Evolutionary conservation across 2,113 vertebrate genomes (phyloP), one percentile per base, ranked within the genome.

Genomic region (Grantiella picta): DNA sequence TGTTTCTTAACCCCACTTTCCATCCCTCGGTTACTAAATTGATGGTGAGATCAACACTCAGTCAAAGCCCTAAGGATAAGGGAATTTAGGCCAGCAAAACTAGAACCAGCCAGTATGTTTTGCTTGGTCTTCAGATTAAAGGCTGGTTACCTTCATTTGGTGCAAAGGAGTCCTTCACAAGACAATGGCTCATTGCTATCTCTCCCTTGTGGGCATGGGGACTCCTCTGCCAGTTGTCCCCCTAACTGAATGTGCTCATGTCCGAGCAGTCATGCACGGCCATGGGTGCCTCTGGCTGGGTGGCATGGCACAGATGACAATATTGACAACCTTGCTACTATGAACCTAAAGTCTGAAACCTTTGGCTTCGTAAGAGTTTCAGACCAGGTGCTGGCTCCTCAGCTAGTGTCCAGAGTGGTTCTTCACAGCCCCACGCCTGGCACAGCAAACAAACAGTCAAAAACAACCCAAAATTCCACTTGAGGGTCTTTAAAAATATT

Each of bases 221-320:
- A 15, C 7, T 75, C 35, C 63, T 28, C 18, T 2, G 2, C 27
- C 3, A 1, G 15, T 33, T 61, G 27, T 19, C 29, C 22, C 36
- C 1, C 0, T n/a, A 23, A 4, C 2, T 16, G 25, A 2, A 0
- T 2, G 9, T 31, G 40, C 16, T 47, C 38, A 4, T 3, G 1
- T 33, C 47, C 0, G 0, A 72, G 72, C 29, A 47, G 13, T 12
- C 0, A 0, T 5, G 40, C 49, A 5, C 0, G 7, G 54, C 9
- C 11, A 11, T 11, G 38, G 38, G 38, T 38, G 38, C 53, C 45
- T 33, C 33, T 4, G 14, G 33, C 28, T 84, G 25, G 33, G 33
- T 28, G 45, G 53, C 2, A 8, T 1, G 5, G 31, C 42, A 29
- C 5, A 42, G 72, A 14, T 31, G 35, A 56, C 44, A 68, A 18